phyloP scores from a whole-genome alignment of 2,113 vertebrate species.

The Henicopernis longicauda region DNA sequence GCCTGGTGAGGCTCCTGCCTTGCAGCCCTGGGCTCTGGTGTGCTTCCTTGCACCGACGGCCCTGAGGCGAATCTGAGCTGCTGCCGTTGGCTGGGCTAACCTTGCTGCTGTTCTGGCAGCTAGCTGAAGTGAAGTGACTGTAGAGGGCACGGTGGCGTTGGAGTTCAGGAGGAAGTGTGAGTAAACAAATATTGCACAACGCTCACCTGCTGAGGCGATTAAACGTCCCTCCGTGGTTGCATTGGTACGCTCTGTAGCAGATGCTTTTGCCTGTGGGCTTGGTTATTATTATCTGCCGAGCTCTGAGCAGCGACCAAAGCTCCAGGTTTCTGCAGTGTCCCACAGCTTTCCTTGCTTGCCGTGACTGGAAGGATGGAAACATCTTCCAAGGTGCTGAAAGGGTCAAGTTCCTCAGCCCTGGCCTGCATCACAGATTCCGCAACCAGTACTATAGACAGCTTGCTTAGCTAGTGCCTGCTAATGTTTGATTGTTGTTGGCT shows the following conservation, averaged over 20 bases:
- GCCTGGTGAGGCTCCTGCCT: neutral
- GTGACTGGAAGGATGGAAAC: neutral
- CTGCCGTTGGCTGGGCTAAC: neutral
- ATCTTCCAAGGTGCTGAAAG: neutral
- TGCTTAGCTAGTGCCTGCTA: neutral
- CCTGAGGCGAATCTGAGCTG: fast-evolving
- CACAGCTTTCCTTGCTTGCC: neutral
- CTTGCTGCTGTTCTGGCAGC: neutral
- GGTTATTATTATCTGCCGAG: neutral
- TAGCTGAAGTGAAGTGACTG: neutral
- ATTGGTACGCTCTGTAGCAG: neutral
- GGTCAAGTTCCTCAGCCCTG: neutral
- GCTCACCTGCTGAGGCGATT: neutral
- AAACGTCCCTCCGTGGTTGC: neutral
- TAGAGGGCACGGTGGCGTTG: neutral
- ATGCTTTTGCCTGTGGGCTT: neutral
- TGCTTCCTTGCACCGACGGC: fast-evolving
- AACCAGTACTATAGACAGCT: fast-evolving
- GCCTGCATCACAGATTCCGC: neutral
- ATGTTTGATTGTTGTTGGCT: neutral
- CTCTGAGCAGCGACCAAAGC: neutral
- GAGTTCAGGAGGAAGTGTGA: neutral
- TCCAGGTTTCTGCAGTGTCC: neutral
- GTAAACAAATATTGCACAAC: neutral
- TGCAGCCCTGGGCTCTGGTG: fast-evolving